Conservation (phyloP, 2,113 vertebrate genomes). For the Lycaon pictus region DNA sequence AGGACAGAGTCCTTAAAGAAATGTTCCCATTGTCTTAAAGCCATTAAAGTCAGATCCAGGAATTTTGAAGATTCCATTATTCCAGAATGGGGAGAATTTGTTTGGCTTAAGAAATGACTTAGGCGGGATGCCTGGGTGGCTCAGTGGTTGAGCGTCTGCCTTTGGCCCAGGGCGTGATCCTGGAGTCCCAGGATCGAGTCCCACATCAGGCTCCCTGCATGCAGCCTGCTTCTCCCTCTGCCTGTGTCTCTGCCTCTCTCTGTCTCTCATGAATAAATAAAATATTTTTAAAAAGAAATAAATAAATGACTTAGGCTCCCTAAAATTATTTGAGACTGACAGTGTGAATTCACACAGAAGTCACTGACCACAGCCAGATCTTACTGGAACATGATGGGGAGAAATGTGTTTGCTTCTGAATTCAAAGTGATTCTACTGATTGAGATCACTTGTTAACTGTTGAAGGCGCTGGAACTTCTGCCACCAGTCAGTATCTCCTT, state of each 20-base stretch:
- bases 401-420: background rate
- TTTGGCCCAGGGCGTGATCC: too few relatives aligned
- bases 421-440: background rate
- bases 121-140: background rate
- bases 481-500: background rate
- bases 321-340: background rate
- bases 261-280: too few relatives aligned
- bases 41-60: background rate
- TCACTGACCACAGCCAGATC: background rate
- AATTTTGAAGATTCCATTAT: constrained; percentile 6
- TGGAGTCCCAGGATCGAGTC: too few relatives aligned
- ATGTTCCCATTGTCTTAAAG: background rate
- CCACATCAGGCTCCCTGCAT: too few relatives aligned
- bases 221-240: too few relatives aligned
- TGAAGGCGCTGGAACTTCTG: background rate
- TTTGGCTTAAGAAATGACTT: background rate
- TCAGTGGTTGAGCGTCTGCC: too few relatives aligned
- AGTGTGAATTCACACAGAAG: background rate
- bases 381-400: background rate
- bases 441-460: background rate
- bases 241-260: too few relatives aligned
- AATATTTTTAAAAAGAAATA: too few relatives aligned
- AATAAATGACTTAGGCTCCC: background rate
- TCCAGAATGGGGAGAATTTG: background rate
- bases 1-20: background rate